Evolutionary conservation across 2,113 vertebrate genomes (phyloP).

Genomic region (Psettodes erumei): DNA sequence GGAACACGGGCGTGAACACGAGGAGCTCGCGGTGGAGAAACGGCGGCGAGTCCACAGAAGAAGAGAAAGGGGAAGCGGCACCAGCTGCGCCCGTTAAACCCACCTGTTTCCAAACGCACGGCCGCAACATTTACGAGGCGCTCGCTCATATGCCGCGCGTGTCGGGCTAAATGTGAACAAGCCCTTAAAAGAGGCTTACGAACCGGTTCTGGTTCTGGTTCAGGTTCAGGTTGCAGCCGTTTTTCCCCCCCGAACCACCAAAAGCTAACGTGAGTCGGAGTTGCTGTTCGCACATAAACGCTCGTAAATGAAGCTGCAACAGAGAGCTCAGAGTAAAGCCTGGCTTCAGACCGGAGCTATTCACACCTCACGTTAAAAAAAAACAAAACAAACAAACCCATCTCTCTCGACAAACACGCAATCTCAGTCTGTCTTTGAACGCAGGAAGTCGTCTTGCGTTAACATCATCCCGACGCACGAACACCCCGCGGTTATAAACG

Average conservation of each 20-base stretch:
- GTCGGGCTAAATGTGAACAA: constrained; percentile 51
- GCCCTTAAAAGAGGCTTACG: no score
- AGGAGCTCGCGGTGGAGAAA: background rate
- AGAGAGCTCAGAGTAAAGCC: constrained; percentile 48
- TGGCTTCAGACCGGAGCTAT: constrained; percentile 39
- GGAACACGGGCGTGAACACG: constrained; percentile 5
- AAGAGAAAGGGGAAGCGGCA: background rate
- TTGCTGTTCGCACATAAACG: no score
- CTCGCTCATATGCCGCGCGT: constrained; percentile 35
- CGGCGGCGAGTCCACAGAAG: background rate
- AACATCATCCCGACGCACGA: no score
- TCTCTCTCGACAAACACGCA: no score
- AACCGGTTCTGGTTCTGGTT: no score
- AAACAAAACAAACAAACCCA: no score
- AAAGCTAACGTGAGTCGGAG: no score
- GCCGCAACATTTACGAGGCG: constrained; percentile 62
- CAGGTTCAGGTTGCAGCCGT: background rate
- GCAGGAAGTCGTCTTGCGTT: no score
- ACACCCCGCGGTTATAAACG: no score
- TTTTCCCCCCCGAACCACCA: no score
- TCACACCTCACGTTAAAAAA: constrained; percentile 37
- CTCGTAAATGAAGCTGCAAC: constrained; percentile 41
- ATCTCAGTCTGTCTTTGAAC: no score
- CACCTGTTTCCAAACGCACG: no score
- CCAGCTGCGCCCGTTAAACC: constrained; percentile 18